Percentiles rank a stretch among this genome's conserved stretches.
Conservation (phyloP, 2,113 vertebrate species). For the Toxotes chatareus region DNA sequence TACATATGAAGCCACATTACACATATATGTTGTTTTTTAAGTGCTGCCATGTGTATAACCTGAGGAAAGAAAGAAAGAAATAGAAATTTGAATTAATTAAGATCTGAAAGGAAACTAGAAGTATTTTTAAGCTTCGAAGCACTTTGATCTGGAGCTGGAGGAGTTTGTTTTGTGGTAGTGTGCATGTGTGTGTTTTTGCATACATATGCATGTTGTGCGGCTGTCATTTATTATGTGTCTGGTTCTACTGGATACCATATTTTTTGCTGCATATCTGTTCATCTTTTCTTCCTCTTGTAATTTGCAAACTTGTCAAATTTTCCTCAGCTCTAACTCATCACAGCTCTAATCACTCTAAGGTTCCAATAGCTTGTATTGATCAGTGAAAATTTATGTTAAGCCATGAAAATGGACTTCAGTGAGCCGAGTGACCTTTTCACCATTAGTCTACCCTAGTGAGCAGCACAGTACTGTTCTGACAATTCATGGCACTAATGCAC, state of each 20-base stretch:
- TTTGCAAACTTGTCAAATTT: not conserved
- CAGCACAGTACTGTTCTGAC: not conserved
- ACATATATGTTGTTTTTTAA: not conserved
- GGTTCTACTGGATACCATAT: not conserved
- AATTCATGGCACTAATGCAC: not conserved
- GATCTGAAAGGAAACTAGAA: not conserved
- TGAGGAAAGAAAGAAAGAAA: not conserved
- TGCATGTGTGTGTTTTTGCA: not conserved
- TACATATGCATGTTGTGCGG: not conserved
- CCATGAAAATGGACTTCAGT: slow-evolving; percentile 13
- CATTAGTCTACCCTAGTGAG: not conserved
- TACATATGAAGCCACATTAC: not conserved
- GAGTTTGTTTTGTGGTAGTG: not conserved
- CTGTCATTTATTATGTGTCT: not conserved
- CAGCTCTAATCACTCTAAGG: slow-evolving; percentile 27
- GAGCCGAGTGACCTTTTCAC: slow-evolving; percentile 16
- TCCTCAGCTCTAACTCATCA: slow-evolving; percentile 32
- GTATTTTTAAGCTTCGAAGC: not conserved
- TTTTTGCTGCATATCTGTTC: not conserved
- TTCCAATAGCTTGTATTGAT: slow-evolving; percentile 51
- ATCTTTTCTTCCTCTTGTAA: not conserved
- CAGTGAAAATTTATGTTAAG: slow-evolving; percentile 48
- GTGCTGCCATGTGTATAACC: not conserved
- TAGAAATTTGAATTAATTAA: not conserved
- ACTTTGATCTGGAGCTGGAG: not conserved